These are phyloP conservation scores for Hermodice carunculata DNA, from an alignment of 2,888 invertebrate genomes.

Conservation along the genomic window DNA sequence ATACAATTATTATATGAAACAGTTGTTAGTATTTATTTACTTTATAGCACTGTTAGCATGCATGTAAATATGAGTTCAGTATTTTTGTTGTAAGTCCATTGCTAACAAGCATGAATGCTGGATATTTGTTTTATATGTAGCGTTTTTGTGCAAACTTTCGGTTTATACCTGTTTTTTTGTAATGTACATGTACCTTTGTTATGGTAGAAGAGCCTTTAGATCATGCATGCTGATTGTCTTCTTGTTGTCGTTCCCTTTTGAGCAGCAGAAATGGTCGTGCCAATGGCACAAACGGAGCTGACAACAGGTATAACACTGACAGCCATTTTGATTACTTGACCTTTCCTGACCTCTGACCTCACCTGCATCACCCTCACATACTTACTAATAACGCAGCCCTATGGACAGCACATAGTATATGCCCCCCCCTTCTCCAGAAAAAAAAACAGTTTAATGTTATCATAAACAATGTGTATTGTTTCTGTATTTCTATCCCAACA, in stretches of 20 bases:
- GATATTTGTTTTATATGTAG: conserved; percentile 15
- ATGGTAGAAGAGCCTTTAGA: not conserved
- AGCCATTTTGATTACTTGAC: not conserved
- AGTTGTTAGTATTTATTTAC: not conserved
- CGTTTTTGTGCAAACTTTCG: no score
- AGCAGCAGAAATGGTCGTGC: not conserved
- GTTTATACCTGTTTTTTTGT: no score
- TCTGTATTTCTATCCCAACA: no score
- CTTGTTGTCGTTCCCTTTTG: not conserved
- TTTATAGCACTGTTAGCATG: not conserved
- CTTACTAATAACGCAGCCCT: no score
- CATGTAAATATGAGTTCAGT: not conserved
- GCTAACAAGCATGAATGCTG: conserved; percentile 13
- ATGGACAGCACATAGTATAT: no score
- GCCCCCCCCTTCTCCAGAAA: no score
- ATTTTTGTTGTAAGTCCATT: conserved; percentile 2
- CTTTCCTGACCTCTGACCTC: no score
- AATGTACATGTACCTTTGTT: no score
- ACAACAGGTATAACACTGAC: not conserved
- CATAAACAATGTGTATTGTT: no score
- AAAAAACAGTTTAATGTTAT: no score
- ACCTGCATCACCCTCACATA: no score
- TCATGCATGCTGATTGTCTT: conserved; percentile 2
- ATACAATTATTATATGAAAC: not conserved
- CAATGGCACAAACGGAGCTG: not conserved